Evolutionary conservation across 1,140 invertebrate genomes (phyloP).

Genomic region (silkworm (Bombyx mori)): DNA sequence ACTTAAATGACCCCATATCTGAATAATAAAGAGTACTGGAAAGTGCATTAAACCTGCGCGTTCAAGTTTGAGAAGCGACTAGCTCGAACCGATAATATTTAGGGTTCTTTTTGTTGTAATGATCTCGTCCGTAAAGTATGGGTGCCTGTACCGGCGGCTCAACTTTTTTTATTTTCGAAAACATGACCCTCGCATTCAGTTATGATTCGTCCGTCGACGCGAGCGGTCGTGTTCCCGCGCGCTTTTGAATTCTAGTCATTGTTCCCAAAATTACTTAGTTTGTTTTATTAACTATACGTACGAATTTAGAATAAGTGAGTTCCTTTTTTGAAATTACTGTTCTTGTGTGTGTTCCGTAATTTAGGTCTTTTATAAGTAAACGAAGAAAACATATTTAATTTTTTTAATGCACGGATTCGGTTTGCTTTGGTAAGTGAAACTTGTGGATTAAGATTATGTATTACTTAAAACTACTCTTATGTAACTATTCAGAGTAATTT

Average conservation of each 20-base stretch:
- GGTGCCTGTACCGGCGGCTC: conserved; percentile 55
- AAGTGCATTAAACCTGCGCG: too few species aligned
- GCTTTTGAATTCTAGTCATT: conserved; percentile 61
- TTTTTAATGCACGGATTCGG: conserved; percentile 66
- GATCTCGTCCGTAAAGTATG: conserved; percentile 66
- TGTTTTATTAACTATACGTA: conserved; percentile 1
- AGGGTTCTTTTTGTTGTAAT: conserved; percentile 67
- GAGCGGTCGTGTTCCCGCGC: conserved; percentile 51
- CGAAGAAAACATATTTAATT: conserved; percentile 20
- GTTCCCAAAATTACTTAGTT: conserved; percentile 50
- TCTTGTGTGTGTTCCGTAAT: background rate
- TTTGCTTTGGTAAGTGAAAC: conserved; percentile 56
- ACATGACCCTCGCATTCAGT: conserved; percentile 58
- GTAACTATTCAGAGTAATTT: too few species aligned
- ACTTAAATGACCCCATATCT: too few species aligned
- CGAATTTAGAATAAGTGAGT: conserved; percentile 4
- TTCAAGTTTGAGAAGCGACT: conserved; percentile 37
- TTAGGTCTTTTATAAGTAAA: background rate
- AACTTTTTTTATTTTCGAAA: conserved; percentile 51
- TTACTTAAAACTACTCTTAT: too few species aligned
- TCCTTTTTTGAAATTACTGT: conserved; percentile 25
- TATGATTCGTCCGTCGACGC: conserved; percentile 59
- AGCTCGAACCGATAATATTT: conserved; percentile 51
- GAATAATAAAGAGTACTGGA: too few species aligned
- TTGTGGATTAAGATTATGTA: too few species aligned